Base-by-base conservation (phyloP, 2,113 vertebrate species). In the Stegastes partitus region DNA sequence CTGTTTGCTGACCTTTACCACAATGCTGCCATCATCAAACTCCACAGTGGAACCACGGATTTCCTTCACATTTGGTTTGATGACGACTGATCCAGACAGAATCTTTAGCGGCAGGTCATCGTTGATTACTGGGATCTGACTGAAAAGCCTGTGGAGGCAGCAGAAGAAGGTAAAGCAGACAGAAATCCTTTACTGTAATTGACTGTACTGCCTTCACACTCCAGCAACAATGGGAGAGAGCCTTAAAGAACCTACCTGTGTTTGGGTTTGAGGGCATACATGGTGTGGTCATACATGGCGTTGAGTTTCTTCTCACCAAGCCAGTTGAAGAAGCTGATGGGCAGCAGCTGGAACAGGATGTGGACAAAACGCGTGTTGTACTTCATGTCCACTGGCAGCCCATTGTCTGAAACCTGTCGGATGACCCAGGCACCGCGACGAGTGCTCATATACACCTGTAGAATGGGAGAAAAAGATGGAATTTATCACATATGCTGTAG, bases 51-150 rank as follows among this genome's bases (percentile, higher is more conserved):
- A 96, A 56, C 96, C 96, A 0, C 91, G 93, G 90, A 99, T 96
- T 82, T 96, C 92, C 42, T 49, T 91, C 78, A 99, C 51, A 0
- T 96, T 96, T 0, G 96, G 89, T 88, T 99, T 99, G 74, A 98
- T 65, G 23, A 73, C 62, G 77, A 99, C 92, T 4, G 83, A 72
- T 12, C 97, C 98, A 0, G 94, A 93, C 22, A 98, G 91, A 74
- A 99, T 96, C 58, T 95, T 93, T 25, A 95, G 93, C 39, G 97
- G 96, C 31, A 99, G 94, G 0, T 98, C 96, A 0, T 98, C 97
- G 0, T 96, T 99, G 77, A 98, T 0, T 0, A 96, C 93, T 0
- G 95, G 95, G 44, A 96, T 95, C 81, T 96, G 95, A 76, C 87
- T 90, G 84, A 93, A 91, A 28, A 90, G 62, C 53, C 91, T 93